Evolutionary conservation across 2,113 vertebrate species (phyloP).

Genomic region (Petrocephalus zakoni): DNA sequence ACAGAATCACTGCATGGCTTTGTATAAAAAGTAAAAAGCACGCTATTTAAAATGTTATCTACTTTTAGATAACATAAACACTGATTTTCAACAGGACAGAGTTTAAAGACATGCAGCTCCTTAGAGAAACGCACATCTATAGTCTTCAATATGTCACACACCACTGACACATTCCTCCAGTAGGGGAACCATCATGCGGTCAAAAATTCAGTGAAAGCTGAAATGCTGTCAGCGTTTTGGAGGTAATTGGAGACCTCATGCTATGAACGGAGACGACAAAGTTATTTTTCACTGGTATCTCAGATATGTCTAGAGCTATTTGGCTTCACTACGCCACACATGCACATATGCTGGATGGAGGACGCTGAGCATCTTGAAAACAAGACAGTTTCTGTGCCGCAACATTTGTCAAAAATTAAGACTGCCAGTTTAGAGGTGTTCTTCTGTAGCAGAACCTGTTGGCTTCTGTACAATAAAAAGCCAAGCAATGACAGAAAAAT

Average conservation of each 20-base stretch:
- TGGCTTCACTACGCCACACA: not conserved
- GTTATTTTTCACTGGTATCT: not conserved
- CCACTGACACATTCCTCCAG: not conserved
- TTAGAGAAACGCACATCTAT: not conserved
- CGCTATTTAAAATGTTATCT: not conserved
- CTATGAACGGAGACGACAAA: slow-evolving; percentile 7
- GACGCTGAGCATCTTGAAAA: not conserved
- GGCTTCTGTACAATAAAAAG: not conserved
- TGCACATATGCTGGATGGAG: not conserved
- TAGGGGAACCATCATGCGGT: not conserved
- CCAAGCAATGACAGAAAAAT: not conserved
- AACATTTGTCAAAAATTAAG: not conserved
- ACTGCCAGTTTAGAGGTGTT: not conserved
- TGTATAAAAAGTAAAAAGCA: not conserved
- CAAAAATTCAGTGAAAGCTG: slow-evolving; percentile 3
- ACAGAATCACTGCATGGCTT: not conserved
- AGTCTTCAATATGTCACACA: not conserved
- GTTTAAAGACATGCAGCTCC: not conserved
- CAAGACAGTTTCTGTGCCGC: too few species aligned
- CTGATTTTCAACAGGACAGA: not conserved
- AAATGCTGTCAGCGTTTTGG: slow-evolving; percentile 15
- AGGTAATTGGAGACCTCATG: slow-evolving; percentile 18
- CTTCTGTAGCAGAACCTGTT: not conserved
- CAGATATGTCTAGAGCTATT: not conserved
- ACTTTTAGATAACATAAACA: not conserved